These are phyloP conservation scores for Propithecus perrieri DNA, from an alignment of 2,797 vertebrate genomes.

Conservation along the genomic window DNA sequence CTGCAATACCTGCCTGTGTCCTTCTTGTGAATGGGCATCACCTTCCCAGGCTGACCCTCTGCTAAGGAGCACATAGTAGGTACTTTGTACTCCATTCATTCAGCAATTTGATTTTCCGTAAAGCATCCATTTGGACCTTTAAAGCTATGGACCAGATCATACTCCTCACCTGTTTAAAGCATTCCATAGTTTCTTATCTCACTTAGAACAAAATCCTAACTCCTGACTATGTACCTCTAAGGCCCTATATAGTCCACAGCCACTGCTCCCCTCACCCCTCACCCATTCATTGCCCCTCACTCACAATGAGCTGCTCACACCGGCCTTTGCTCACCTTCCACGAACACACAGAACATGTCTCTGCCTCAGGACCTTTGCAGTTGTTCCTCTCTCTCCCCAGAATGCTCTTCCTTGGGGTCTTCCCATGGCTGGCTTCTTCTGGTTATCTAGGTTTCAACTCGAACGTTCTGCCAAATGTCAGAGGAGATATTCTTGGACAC, in stretches of 20 bases:
- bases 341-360: background rate
- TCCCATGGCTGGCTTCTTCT: background rate
- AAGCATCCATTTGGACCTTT: background rate
- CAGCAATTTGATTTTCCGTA: background rate
- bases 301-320: background rate
- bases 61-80: background rate
- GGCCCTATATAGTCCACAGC: rapidly evolving
- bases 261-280: background rate
- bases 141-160: background rate
- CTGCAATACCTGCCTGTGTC: rapidly evolving
- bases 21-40: background rate
- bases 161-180: background rate
- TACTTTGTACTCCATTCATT: background rate
- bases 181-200: background rate
- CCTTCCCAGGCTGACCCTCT: background rate
- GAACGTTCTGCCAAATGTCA: background rate
- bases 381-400: background rate
- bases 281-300: background rate
- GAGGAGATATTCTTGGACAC: background rate
- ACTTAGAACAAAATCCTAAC: background rate
- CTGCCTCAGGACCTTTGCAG: background rate
- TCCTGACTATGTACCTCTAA: background rate
- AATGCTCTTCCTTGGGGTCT: background rate
- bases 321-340: background rate
- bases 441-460: background rate